A percentile compares a stretch with the other conserved stretches of the same genome.
Conservation (phyloP, 2,113 vertebrate genomes). For the Pogonocichla stellata region DNA sequence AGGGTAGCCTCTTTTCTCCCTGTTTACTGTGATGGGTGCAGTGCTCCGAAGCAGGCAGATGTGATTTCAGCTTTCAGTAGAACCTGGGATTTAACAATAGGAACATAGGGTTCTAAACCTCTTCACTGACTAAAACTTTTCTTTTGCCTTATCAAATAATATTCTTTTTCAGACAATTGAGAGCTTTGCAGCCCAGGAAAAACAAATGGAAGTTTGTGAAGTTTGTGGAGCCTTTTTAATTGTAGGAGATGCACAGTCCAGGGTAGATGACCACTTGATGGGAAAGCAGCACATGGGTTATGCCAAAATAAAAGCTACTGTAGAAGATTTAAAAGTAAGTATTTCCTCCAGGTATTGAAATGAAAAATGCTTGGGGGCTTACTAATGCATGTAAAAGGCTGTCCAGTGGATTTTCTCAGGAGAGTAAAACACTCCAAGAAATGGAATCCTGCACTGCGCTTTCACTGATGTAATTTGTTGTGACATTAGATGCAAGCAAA, state of each 20-base stretch:
- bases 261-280: constrained; percentile 98
- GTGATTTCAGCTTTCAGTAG: not conserved
- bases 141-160: not conserved
- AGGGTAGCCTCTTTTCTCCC: not conserved
- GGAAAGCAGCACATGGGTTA: constrained; percentile 99
- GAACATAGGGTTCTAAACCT: not conserved
- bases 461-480: not conserved
- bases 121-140: not conserved
- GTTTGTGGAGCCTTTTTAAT: constrained; percentile 98
- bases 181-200: constrained; percentile 98
- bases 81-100: not conserved
- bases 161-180: constrained; percentile 87
- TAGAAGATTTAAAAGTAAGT: constrained; percentile 96
- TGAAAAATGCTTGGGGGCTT: not conserved
- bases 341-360: not conserved
- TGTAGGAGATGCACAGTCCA: constrained; percentile 95
- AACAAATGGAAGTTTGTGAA: constrained; percentile 99
- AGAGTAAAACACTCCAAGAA: not conserved
- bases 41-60: not conserved
- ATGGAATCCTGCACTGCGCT: not conserved
- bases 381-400: not conserved
- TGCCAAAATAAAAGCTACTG: constrained; percentile 98
- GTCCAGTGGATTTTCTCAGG: not conserved
- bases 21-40: not conserved
- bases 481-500: not conserved